Evolutionary conservation across 2,888 invertebrate genomes (phyloP), one percentile per base, ranked within the genome.

Genomic region (Melitaea athalia): DNA sequence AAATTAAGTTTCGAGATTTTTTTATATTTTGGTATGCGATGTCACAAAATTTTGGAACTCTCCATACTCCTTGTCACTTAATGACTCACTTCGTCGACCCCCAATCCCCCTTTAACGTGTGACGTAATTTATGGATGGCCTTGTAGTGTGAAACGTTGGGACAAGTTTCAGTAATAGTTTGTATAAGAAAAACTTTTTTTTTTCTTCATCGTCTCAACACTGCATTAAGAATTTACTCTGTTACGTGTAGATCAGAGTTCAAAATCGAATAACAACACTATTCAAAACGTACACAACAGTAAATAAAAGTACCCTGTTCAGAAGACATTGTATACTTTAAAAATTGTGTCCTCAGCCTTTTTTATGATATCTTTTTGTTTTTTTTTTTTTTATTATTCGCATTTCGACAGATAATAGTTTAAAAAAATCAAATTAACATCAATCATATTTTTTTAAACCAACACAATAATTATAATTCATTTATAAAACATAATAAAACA

Each of bases 271-370:
- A 89, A 88, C 88, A 88, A 87, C 84, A 75, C 81, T 85, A 81
- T 81, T 85, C 83, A 57, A 57, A 88, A 87, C 84, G 81, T 86
- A 88, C 86, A 80, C 88, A 92, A 91, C 89, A 89, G 85, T 89
- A 90, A 91, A 92, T 78, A 74, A 92, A 89, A 87, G 86, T 91
- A 92, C 92, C 92, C 92, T 92, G 92, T 92, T 90, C 78, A 87
- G 87, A 90, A 89, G 91, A 92, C 92, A 91, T 92, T 92, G 92
- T 92, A 92, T 91, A 90, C 89, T 84, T 85, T 89, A 86, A 91
- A 89, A 91, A 89, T 88, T 88, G 87, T 86, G 87, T 88, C 92
- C 91, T 92, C 92, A 92, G 92, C 92, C 92, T 92, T 91, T 88
- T 86, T 81, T 79, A 91, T 92, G 92, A 92, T 92, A 92, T 91